Evolutionary conservation across 2,797 vertebrate species (phyloP).

Genomic region (Meriones psammophilus): DNA sequence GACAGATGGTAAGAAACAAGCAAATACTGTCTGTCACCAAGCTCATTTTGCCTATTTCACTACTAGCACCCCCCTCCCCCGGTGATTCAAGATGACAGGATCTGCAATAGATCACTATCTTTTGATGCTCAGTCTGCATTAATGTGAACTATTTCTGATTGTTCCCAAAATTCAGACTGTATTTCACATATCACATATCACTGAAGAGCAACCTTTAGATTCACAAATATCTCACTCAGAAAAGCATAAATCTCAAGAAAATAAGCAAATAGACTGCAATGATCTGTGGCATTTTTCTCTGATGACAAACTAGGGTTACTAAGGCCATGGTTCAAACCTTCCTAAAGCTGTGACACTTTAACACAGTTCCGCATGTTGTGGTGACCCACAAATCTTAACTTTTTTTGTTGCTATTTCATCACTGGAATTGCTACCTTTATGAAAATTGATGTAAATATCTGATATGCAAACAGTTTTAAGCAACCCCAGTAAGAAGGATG

Average conservation of each 20-base stretch:
- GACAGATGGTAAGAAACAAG: not conserved
- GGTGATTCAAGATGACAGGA: not conserved
- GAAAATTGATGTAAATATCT: not conserved
- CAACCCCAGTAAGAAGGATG: not conserved
- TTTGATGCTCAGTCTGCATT: not conserved
- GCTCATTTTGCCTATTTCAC: not conserved
- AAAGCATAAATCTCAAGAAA: not conserved
- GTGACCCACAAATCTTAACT: too few relatives aligned
- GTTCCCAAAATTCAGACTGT: not conserved
- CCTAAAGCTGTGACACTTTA: too few relatives aligned
- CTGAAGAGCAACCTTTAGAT: not conserved
- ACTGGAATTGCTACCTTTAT: not conserved
- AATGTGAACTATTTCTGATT: not conserved
- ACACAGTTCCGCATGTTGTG: too few relatives aligned
- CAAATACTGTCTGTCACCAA: not conserved
- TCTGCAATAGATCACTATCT: not conserved
- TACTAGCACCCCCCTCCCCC: not conserved
- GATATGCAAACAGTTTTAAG: not conserved
- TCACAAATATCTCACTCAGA: not conserved
- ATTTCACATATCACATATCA: not conserved
- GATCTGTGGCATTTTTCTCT: not conserved
- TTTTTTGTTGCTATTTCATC: not conserved
- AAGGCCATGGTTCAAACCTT: not conserved
- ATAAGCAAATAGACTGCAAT: not conserved
- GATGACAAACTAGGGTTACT: not conserved